These are phyloP conservation scores for Yoshiicerus persimilis DNA, from an alignment of 1,140 invertebrate species.

Conservation along the genomic window DNA sequence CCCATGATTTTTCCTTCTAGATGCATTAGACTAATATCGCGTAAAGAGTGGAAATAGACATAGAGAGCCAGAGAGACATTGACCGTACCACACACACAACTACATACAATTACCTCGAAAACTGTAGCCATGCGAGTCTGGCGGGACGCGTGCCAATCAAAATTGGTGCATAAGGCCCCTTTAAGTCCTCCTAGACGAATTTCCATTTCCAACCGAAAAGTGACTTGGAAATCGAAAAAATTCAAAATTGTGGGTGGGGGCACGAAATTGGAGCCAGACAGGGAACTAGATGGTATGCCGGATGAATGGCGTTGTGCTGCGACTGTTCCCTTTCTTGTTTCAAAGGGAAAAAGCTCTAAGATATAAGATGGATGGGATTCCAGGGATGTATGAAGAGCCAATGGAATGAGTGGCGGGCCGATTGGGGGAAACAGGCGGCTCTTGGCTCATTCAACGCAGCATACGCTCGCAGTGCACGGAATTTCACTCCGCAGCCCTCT, in stretches of 20 bases:
- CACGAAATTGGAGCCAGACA: slow-evolving; percentile 18
- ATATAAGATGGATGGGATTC: slow-evolving; percentile 41
- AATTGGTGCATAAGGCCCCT: not conserved
- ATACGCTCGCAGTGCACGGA: not conserved
- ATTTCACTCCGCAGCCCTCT: slow-evolving; percentile 2
- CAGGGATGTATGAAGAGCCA: slow-evolving; percentile 38
- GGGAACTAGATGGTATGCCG: slow-evolving; percentile 17
- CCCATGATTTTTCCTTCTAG: not conserved
- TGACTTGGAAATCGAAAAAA: not conserved
- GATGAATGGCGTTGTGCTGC: not conserved
- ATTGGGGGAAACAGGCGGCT: slow-evolving; percentile 8
- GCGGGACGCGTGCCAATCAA: slow-evolving; percentile 42
- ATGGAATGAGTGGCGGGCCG: slow-evolving; percentile 44
- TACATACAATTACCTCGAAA: slow-evolving; percentile 32
- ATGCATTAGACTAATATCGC: not conserved
- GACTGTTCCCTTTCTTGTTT: slow-evolving; percentile 5
- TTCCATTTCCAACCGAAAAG: not conserved
- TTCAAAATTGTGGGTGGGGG: not conserved
- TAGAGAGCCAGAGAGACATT: slow-evolving; percentile 27
- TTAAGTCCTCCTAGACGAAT: not conserved
- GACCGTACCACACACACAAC: slow-evolving; percentile 19
- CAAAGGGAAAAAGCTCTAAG: not conserved
- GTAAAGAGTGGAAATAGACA: not conserved
- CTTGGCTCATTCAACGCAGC: slow-evolving; percentile 12
- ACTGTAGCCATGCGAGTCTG: slow-evolving; percentile 34